Conservation (phyloP, 92 coral and sea anemone species). For the Phenganax stokvisi region DNA sequence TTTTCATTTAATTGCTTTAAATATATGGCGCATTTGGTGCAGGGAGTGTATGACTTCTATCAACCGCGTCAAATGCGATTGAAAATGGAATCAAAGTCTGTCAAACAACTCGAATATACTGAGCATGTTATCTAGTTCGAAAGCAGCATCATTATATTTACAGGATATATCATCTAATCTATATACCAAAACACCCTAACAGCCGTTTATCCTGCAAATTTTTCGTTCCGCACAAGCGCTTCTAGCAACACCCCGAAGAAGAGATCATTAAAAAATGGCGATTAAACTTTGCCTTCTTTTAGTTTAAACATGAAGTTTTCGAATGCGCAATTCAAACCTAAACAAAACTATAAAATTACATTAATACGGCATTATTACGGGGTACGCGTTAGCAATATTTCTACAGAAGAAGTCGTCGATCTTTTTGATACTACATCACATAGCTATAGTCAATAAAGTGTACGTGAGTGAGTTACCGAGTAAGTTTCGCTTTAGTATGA, state of each 20-base stretch:
- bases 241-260: constrained; percentile 29
- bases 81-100: constrained; percentile 13
- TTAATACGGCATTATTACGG: too few species aligned
- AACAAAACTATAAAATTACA: neutral
- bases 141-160: too few species aligned
- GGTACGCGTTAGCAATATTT: too few species aligned
- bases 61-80: constrained; percentile 18
- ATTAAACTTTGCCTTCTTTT: neutral
- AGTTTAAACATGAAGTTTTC: too few species aligned
- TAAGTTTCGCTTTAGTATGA: neutral
- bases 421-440: too few species aligned
- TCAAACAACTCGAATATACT: neutral
- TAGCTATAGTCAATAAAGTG: too few species aligned
- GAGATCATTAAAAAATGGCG: constrained; percentile 13
- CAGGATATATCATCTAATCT: neutral
- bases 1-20: too few species aligned
- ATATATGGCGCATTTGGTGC: too few species aligned
- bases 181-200: neutral
- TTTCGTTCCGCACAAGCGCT: neutral
- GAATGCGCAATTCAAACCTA: neutral
- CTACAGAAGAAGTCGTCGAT: too few species aligned
- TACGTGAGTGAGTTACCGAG: too few species aligned
- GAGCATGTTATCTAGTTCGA: too few species aligned
- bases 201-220: too few species aligned
- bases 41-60: neutral